Evolutionary conservation across 1,140 invertebrate genomes (phyloP), one percentile per base, ranked within the genome.

Genomic region (Zaprionus capensis): DNA sequence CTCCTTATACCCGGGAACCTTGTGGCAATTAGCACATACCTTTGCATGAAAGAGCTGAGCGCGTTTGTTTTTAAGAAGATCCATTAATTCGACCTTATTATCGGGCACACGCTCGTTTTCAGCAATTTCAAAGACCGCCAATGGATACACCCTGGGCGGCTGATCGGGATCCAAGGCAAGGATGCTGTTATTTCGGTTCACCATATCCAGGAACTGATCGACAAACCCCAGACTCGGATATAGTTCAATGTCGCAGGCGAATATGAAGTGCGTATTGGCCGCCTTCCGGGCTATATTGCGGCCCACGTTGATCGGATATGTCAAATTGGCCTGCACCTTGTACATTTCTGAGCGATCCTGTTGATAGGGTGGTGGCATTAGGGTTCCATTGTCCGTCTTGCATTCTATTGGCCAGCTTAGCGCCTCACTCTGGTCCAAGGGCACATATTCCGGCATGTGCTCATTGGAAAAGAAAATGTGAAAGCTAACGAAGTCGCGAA

Each of bases 31-130:
- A 0, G 96, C 94, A 85, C 97, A 98, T 2, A 98, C 94, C 87
- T 96, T 96, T 88, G 97, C 96, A 92, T 98, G 98, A 91, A 98
- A 98, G 2, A 97, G 96, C 76, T 98, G 96, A 0, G 97, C 97
- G 9, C 94, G 94, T 9, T 95, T 95, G 49, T 95, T 95, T 12
- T 94, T 93, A 66, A 97, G 91, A 95, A 98, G 96, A 55, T 94
- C 92, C 76, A 96, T 93, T 67, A 98, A 92, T 81, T 95, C 94
- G 0, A 94, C 94, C 92, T 98, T 98, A 51, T 95, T 95, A 22
- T 94, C 93, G 17, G 96, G 96, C 26, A 97, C 95, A 77, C 9
- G 4, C 1, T 61, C 82, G 12, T 59, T 36, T 1, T 53, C 34
- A 3, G 69, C 14, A 2, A 93, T 62, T 68, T 93, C 92, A 56